Evolutionary conservation across 1,140 invertebrate species (phyloP), one percentile per base, ranked within the genome.

Genomic region (Samia ricini): DNA sequence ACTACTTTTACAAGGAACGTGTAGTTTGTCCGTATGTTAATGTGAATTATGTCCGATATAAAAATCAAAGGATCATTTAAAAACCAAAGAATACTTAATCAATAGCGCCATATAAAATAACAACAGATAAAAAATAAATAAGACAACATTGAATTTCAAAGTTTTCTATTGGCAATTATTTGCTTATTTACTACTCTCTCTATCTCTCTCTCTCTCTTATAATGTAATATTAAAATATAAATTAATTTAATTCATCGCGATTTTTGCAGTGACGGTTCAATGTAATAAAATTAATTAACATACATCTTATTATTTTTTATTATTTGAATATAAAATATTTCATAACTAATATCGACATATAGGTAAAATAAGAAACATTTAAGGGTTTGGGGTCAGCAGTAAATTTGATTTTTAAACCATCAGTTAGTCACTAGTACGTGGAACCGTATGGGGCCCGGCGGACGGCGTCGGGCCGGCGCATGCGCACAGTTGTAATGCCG

Each of bases 1-100:
- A 15, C 22, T 10, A 55, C 52, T 55, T 55, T 55, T 55, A 55
- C 52, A 55, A 24, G 52, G 52, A 55, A 55, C 24, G 52, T 55
- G 52, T 23, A 7, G 33, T 42, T 42, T 55, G 21, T 55, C 24
- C 24, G 12, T 24, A 24, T 23, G 24, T 24, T 55, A 55, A 18
- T 55, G 52, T 55, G 52, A 55, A 55, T 1, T 42, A 12, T 42
- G n/a, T 42, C n/a, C 1, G 33, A 42, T 12, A 15, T 42, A 42
- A 4, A 42, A 12, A 12, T 42, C 33, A 42, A 15, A 15, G 4
- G 33, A 42, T 42, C 10, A 42, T 42, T 42, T 42, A 42, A 42
- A 42, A 42, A 42, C 12, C 33, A 42, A 42, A n/a, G n/a, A 42
- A 42, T 12, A 12, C 33, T 42, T 42, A 42, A 15, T 29, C n/a